Evolutionary conservation across 1,140 invertebrate genomes (phyloP), one percentile per base, ranked within the genome.

Genomic region (Plutomurus gul): DNA sequence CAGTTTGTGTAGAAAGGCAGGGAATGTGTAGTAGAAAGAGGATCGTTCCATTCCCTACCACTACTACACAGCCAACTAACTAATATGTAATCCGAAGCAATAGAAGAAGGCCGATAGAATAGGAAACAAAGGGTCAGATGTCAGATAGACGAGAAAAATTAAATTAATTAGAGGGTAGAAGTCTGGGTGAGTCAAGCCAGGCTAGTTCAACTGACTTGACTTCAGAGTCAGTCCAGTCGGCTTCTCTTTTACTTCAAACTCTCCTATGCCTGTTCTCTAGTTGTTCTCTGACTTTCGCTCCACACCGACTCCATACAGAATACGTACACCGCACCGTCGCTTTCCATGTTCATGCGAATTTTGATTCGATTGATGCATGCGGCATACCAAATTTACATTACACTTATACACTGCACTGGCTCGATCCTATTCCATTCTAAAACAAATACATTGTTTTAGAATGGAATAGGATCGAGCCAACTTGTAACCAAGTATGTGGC

Each of bases 131-230:
- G 56, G 56, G 56, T 65, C 56, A 65, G 56, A 65, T 65, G 56
- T 65, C 56, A 65, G 56, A 65, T 65, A 65, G 56, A 65, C 30
- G 56, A 65, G 56, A 65, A 65, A 65, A 65, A 65, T 65, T 65
- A 65, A 65, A 65, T 65, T 65, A 65, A 65, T 65, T 65, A 65
- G 56, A 65, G 56, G 56, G 56, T 65, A 65, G 56, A 65, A 65
- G 56, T 3, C 30, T 65, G 36, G 56, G 25, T 65, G 56, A 65
- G 56, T 65, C 25, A 65, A 65, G 27, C 13, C 18, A 56, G 30
- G 30, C 22, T 25, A 33, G 36, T 16, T 18, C 16, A 49, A 20
- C 46, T 49, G 56, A 65, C 56, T 65, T 27, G 56, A 65, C 7
- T 33, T 65, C n/a, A 22, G 47, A 51, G 47, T 20, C n/a, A 49